Evolutionary conservation across 1,140 invertebrate species (phyloP).

Genomic region (Oscheius sp.): DNA sequence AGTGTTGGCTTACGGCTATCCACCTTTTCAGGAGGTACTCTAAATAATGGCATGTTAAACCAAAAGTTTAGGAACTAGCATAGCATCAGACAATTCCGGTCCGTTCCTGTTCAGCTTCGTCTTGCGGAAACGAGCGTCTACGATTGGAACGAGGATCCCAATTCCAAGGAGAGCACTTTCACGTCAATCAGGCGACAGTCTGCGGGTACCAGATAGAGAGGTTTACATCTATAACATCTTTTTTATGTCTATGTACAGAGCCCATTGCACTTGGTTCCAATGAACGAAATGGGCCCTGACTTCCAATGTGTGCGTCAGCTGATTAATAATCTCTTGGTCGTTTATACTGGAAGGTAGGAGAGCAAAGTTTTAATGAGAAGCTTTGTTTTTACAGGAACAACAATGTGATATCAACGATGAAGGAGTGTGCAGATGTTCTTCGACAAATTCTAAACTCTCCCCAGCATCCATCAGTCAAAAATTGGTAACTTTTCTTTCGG

Average conservation of each 20-base stretch:
- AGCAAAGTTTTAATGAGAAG: not conserved
- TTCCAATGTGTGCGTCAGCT: slow-evolving; percentile 61
- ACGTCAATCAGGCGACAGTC: slow-evolving; percentile 55
- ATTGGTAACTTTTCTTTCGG: slow-evolving; percentile 45
- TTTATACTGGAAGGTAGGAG: slow-evolving; percentile 48
- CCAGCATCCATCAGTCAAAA: slow-evolving; percentile 58
- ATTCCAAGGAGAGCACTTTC: slow-evolving; percentile 60
- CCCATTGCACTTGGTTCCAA: slow-evolving; percentile 53
- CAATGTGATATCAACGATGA: slow-evolving; percentile 57
- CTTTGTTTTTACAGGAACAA: slow-evolving; percentile 31
- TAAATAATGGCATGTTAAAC: not conserved
- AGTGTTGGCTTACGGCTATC: slow-evolving; percentile 56
- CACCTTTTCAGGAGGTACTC: slow-evolving; percentile 52
- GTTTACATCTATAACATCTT: slow-evolving; percentile 38
- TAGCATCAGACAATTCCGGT: slow-evolving; percentile 60
- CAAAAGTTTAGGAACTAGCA: slow-evolving; percentile 50
- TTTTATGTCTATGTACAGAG: slow-evolving; percentile 43
- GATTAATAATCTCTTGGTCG: slow-evolving; percentile 53
- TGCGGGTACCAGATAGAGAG: slow-evolving; percentile 58
- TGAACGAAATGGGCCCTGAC: slow-evolving; percentile 59
- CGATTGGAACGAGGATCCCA: slow-evolving; percentile 59
- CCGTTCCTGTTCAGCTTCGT: slow-evolving; percentile 60
- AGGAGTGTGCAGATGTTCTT: slow-evolving; percentile 55
- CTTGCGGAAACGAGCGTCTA: slow-evolving; percentile 57
- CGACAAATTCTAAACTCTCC: slow-evolving; percentile 59